These are phyloP conservation scores for Triplophysa tibetana DNA, from an alignment of 2,113 vertebrate species.

Conservation along the genomic window DNA sequence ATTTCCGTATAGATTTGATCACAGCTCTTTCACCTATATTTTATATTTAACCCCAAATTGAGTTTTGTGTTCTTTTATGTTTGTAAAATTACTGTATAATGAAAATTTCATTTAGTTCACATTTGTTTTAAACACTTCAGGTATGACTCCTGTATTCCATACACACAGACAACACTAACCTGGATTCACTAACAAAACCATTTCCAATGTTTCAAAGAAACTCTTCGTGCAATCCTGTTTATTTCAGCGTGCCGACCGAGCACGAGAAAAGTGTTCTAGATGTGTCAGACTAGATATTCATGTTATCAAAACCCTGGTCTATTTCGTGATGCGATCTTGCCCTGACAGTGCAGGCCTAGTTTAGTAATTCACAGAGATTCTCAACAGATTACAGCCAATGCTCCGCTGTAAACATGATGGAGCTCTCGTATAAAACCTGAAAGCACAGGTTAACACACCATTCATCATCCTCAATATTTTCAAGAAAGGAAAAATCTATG, in stretches of 20 bases:
- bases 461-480: background rate
- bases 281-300: slow-evolving; percentile 39
- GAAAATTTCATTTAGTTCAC: too few species aligned
- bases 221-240: background rate
- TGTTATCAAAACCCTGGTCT: slow-evolving; percentile 19
- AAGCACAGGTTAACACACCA: background rate
- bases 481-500: background rate
- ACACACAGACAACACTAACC: too few species aligned
- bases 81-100: background rate
- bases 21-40: too few species aligned
- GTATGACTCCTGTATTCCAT: too few species aligned
- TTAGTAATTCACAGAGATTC: background rate
- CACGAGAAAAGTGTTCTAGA: slow-evolving; percentile 28
- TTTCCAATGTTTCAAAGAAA: too few species aligned
- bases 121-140: too few species aligned
- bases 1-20: too few species aligned
- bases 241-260: background rate
- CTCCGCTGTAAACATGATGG: background rate
- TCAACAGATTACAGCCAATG: background rate
- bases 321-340: slow-evolving; percentile 19
- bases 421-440: background rate
- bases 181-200: too few species aligned
- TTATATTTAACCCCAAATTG: too few species aligned
- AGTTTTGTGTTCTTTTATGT: too few species aligned
- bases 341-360: background rate